Evolutionary conservation across 2,113 vertebrate genomes (phyloP).

Genomic region (Herpetotheres cachinnans): DNA sequence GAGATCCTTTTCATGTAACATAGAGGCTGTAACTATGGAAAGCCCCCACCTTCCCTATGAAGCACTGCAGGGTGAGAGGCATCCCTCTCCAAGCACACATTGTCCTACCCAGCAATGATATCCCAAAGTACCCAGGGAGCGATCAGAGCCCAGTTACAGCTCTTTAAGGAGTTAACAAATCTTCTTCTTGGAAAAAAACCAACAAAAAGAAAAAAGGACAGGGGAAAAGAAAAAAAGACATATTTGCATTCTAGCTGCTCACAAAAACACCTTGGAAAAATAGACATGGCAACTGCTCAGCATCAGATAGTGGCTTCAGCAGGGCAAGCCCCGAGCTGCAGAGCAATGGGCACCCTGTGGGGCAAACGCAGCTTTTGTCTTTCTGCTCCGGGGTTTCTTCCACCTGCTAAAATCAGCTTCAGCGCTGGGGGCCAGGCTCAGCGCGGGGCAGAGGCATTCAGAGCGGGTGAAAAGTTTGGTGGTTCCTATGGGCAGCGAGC

Average conservation of each 20-base stretch:
- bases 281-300: background rate
- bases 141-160: background rate
- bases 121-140: background rate
- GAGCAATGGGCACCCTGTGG: background rate
- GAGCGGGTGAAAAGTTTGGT: background rate
- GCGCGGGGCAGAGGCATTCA: rapidly evolving
- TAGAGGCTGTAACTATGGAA: background rate
- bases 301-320: background rate
- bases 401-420: background rate
- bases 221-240: no score
- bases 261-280: background rate
- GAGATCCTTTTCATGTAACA: background rate
- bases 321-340: background rate
- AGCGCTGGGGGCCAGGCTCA: background rate
- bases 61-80: background rate
- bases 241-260: background rate
- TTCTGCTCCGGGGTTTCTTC: background rate
- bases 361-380: background rate
- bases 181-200: rapidly evolving
- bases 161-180: background rate
- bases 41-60: background rate
- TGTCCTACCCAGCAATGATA: background rate
- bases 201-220: rapidly evolving
- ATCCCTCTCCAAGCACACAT: background rate
- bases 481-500: rapidly evolving